Evolutionary conservation across 2,888 invertebrate species (phyloP), one percentile per base, ranked within the genome.

Genomic region (Eremobia ochroleuca): DNA sequence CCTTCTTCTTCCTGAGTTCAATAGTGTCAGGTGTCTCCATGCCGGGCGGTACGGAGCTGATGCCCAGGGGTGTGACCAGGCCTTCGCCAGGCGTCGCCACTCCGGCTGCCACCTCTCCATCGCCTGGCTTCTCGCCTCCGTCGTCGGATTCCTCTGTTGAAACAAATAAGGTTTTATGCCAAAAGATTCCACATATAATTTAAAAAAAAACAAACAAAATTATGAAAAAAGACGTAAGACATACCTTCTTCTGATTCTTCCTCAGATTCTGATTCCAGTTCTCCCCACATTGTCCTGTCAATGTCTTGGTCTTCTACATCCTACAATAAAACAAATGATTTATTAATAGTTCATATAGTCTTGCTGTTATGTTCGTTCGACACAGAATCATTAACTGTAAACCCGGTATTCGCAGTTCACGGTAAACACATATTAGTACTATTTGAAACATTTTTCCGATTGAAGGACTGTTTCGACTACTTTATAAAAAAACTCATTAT

Each of bases 1-100:
- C 98, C 93, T 99, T 99, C 96, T 99, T 98, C 97, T 99, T 99
- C 86, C 99, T 97, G 86, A 99, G 97, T 94, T 99, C 99, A 91
- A 99, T 99, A 87, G 99, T 99, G 93, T 99, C 99, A 0, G 99
- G 99, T 0, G 99, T 99, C 97, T 99, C 99, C 97, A 99, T 98
- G 79, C 99, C 99, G 68, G 99, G 98, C 25, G 99, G 99, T 76
- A 99, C 98, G 83, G 98, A 98, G 59, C 98, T 98, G 87, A 99
- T 97, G 58, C 99, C 99, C 86, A 99, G 99, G 0, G 99, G 99
- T n/a, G 99, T 99, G 31, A 98, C 98, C 68, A 99, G 97, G 3
- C 99, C 99, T 95, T 99, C 99, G 43, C 99, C 99, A 1, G 99
- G 99, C 2, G 99, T 99, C 0, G 99, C 98, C 83, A 99, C 97